Percentiles rank a stretch among this genome's conserved stretches.
Evolutionary conservation across 2,113 vertebrate species (phyloP).

Genomic region (Calcarius ornatus): DNA sequence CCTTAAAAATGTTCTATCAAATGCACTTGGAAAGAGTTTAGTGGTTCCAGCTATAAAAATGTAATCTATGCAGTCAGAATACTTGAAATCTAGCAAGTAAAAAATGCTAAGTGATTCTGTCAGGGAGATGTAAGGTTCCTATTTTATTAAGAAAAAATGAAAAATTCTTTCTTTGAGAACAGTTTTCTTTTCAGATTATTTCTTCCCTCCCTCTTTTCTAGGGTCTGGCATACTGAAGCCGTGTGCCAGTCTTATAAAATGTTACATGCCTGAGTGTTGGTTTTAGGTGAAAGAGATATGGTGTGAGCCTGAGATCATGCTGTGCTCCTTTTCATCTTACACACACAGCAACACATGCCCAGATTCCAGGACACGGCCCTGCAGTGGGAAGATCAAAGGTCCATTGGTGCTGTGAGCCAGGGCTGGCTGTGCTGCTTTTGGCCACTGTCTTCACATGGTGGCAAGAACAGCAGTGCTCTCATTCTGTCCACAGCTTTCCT

Average conservation of each 20-base stretch:
- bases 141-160: not conserved
- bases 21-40: not conserved
- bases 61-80: not conserved
- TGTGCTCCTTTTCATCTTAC: not conserved
- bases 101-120: not conserved
- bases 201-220: not conserved
- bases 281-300: not conserved
- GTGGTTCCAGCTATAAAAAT: not conserved
- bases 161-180: not conserved
- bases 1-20: not conserved
- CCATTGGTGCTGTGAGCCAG: rapidly evolving
- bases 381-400: not conserved
- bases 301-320: not conserved
- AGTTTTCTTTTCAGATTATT: not conserved
- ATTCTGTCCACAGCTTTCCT: not conserved
- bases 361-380: not conserved
- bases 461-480: not conserved
- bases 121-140: not conserved
- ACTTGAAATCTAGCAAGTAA: not conserved
- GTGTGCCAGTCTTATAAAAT: not conserved
- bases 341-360: too few species aligned
- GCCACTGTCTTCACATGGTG: not conserved
- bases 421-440: not conserved
- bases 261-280: rapidly evolving
- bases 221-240: not conserved